phyloP scores from a whole-genome alignment of 2,888 invertebrate genomes.

The Epirrhoe tristata region DNA sequence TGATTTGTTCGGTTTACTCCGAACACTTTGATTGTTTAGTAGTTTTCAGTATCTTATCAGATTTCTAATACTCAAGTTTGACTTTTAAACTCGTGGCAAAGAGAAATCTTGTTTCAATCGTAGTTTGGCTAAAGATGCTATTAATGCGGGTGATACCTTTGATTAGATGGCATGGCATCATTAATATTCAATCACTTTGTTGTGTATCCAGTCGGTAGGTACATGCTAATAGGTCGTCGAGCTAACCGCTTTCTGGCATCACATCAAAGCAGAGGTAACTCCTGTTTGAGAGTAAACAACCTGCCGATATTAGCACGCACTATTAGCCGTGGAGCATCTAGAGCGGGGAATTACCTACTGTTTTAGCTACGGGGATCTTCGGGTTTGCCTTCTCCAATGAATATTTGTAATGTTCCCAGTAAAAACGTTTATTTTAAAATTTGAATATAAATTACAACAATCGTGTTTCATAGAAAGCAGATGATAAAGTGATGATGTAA shows the following conservation, averaged over 20 bases:
- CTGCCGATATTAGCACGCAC: neutral
- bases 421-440: no score
- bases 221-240: neutral
- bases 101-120: neutral
- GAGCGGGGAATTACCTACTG: neutral
- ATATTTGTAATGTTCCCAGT: no score
- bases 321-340: neutral
- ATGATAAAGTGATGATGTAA: no score
- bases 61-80: no score
- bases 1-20: no score
- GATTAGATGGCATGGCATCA: neutral
- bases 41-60: no score
- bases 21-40: no score
- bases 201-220: neutral
- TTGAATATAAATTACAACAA: no score
- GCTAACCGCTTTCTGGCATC: neutral
- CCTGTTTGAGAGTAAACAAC: slow-evolving; percentile 1
- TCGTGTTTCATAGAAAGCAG: no score
- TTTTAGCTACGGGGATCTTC: no score
- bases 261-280: slow-evolving; percentile 1
- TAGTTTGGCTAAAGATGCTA: neutral
- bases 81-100: no score
- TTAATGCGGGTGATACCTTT: neutral
- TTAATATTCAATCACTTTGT: slow-evolving; percentile 1
- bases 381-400: no score